Evolutionary conservation across 2,888 invertebrate genomes (phyloP), one percentile per base, ranked within the genome.

Genomic region (Xylota segnis): DNA sequence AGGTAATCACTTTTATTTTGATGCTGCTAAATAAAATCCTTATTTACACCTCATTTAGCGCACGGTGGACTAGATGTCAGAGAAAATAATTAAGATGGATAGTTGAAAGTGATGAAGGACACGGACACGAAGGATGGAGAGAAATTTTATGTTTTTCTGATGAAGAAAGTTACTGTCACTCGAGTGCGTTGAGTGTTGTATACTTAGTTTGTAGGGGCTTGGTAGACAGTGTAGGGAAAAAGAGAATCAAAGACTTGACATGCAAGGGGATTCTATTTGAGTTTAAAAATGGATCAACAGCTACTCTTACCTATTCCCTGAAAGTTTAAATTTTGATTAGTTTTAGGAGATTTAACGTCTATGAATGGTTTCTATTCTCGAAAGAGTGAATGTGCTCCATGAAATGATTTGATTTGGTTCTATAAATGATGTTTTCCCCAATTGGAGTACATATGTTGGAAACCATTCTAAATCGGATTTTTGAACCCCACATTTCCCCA

Each of bases 91-190:
- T 54, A 78, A 78, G 54, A 78, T 63, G 52, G 61, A 54, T 78
- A 54, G 61, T 68, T 43, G 45, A 70, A 61, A 61, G 32, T 56
- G 37, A 63, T 23, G 52, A 63, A 45, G 34, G 54, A 40, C 34
- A 70, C 34, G 18, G 9, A 34, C 27, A 54, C 12, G 34, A n/a
- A 18, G 16, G 40, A 63, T 18, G 18, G 18, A 34, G 10, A 14
- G 29, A 29, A 6, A 23, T 9, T 14, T 50, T 58, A 50, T 47
- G 18, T 37, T n/a, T 32, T 23, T 66, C 6, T 29, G 52, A 40
- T 43, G 61, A 40, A 12, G 74, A 43, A 74, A 75, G 65, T 83
- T 83, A 83, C 83, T 78, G 78, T 70, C 72, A 68, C 83, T 78
- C 74, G 59, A 83, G 59, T 63, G 68, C 45, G 29, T 40, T 43